Conservation (phyloP, 2,888 invertebrate genomes). For the Halictus quadricinctus region DNA sequence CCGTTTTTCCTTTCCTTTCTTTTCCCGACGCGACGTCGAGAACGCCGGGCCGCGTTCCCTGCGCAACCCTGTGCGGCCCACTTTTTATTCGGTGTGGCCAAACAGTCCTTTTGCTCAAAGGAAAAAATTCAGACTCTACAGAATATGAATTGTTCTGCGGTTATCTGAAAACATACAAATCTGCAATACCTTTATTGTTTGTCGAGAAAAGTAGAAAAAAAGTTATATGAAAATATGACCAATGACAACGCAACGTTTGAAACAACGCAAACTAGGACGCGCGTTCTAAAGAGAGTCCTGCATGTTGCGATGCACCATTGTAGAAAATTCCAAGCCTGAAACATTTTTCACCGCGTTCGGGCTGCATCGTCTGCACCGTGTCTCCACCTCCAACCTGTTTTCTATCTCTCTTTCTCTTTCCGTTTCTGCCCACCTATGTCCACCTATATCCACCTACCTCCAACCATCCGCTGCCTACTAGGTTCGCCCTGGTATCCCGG, state of each 20-base stretch:
- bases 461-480: neutral
- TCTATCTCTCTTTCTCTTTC: neutral
- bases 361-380: neutral
- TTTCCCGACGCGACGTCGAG: neutral
- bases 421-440: neutral
- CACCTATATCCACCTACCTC: constrained; percentile 9
- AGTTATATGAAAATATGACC: too few species aligned
- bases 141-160: too few species aligned
- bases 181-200: neutral
- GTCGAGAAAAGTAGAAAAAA: neutral
- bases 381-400: constrained; percentile 2
- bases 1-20: constrained; percentile 41
- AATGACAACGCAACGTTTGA: neutral
- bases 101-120: neutral
- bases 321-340: neutral
- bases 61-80: constrained; percentile 31
- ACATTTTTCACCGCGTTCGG: neutral
- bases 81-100: constrained; percentile 22
- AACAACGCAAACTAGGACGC: neutral
- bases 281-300: neutral
- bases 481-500: constrained; percentile 1
- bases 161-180: too few species aligned
- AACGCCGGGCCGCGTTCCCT: neutral
- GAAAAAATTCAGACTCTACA: neutral
- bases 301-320: neutral